Evolutionary conservation across 2,888 invertebrate genomes (phyloP).

Genomic region (Odontocolon sp.): DNA sequence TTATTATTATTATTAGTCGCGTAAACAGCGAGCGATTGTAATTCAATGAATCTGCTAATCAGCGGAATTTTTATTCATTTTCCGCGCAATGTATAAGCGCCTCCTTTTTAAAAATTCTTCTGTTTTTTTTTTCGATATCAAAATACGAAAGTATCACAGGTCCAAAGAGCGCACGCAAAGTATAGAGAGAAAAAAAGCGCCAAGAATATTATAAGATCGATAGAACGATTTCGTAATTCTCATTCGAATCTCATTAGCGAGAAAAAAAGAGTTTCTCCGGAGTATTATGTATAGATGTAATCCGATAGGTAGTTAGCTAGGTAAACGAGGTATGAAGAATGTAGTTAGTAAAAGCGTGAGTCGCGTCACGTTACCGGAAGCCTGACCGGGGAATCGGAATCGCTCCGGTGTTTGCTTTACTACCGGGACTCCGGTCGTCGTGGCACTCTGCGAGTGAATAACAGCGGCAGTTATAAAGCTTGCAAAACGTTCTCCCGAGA

Average conservation of each 20-base stretch:
- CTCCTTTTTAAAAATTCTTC: background rate
- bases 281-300: slow-evolving; percentile 24
- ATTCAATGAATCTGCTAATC: background rate
- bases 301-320: slow-evolving; percentile 54
- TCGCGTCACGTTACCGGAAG: slow-evolving; percentile 38
- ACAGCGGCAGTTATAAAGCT: background rate
- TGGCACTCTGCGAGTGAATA: background rate
- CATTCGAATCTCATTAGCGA: no score
- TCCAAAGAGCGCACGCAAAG: background rate
- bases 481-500: slow-evolving; percentile 13
- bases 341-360: slow-evolving; percentile 26
- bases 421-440: background rate
- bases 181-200: background rate
- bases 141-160: background rate
- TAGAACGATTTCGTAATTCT: no score
- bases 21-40: background rate
- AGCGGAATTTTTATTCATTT: slow-evolving; percentile 4
- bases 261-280: slow-evolving; percentile 11
- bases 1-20: slow-evolving; percentile 13
- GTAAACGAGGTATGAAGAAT: slow-evolving; percentile 35
- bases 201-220: background rate
- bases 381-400: slow-evolving; percentile 12
- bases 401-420: slow-evolving; percentile 1
- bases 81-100: background rate
- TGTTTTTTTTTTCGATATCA: background rate